Evolutionary conservation across 2,113 vertebrate genomes (phyloP).

Genomic region (Corvus hawaiiensis): DNA sequence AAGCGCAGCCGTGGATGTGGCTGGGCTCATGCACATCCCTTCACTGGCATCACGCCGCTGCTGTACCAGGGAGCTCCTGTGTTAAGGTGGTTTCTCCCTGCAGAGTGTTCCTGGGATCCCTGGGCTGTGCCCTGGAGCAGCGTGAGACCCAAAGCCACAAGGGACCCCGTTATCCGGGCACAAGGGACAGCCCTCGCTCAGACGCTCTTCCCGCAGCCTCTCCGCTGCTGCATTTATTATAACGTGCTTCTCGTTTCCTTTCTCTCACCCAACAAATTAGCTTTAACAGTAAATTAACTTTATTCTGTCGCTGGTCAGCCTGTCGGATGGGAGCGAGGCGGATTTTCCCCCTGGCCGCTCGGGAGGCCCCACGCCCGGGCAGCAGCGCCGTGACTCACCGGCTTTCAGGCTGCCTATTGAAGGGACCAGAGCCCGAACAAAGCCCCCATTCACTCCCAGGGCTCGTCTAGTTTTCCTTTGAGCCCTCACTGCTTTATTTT

Average conservation of each 20-base stretch:
- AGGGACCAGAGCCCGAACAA: slow-evolving; percentile 16
- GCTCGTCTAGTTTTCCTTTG: slow-evolving; percentile 24
- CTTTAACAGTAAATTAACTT: slow-evolving; percentile 44
- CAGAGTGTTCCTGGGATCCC: rapidly evolving
- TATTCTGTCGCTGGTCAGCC: neutral
- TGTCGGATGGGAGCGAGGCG: neutral
- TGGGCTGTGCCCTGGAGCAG: neutral
- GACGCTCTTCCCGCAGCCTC: neutral
- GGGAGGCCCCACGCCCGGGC: neutral
- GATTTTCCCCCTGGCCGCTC: neutral
- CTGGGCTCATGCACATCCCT: neutral
- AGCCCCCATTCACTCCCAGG: slow-evolving; percentile 14
- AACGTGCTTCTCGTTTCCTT: neutral
- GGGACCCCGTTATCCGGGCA: rapidly evolving
- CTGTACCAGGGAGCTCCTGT: rapidly evolving
- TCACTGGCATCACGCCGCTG: rapidly evolving
- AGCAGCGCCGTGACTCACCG: slow-evolving; percentile 14
- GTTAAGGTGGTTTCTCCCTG: neutral
- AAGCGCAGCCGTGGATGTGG: rapidly evolving
- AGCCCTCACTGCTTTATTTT: slow-evolving; percentile 40
- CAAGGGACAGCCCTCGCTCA: rapidly evolving
- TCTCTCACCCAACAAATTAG: slow-evolving; percentile 29
- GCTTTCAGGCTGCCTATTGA: slow-evolving; percentile 57
- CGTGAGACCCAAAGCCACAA: rapidly evolving
- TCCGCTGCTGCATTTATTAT: neutral